Evolutionary conservation across 2,797 vertebrate species (phyloP), one percentile per base, ranked within the genome.

Genomic region (Alauda arvensis): DNA sequence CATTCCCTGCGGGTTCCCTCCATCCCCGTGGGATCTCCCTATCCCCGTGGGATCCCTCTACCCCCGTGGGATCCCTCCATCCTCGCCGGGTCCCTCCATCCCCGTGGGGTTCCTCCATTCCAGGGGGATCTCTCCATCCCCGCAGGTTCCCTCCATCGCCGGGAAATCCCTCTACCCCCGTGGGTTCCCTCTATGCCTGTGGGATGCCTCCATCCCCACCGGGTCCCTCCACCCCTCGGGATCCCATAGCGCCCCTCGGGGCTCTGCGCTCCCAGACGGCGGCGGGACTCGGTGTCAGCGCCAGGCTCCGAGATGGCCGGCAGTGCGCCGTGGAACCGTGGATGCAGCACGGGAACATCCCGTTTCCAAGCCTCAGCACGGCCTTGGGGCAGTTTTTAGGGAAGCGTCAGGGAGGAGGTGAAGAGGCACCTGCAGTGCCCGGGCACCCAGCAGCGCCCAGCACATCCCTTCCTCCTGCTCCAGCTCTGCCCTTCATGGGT

Each of bases 221-320:
- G 21, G 25, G 5, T 29, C 12, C 8, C 8, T 43, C 13, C 8
- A 1, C 29, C 28, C 26, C 69, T 0, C 7, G 1, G 18, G 6
- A 24, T 43, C 28, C 61, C 24, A 3, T 45, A 51, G 40, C 3
- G 29, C 24, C 56, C 8, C 53, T 23, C 13, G 57, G 48, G 34
- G 40, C 39, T 42, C 63, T 9, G 63, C 3, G 8, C 13, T 45
- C 13, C 20, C 60, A 13, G 46, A 3, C 5, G 3, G 0, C 7
- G 18, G 56, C 33, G 7, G 76, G 29, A 13, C 23, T 5, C 5
- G 0, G 28, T 0, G 20, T 18, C 51, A 18, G 1, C 1, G 2
- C 6, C 39, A 3, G 25, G 18, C 52, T 37, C 18, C 4, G 4
- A 48, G 51, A 16, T 59, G 40, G 37, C 37, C 67, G 19, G 33